phyloP scores from a whole-genome alignment of 2,113 vertebrate species.

The Vulpes vulpes region DNA sequence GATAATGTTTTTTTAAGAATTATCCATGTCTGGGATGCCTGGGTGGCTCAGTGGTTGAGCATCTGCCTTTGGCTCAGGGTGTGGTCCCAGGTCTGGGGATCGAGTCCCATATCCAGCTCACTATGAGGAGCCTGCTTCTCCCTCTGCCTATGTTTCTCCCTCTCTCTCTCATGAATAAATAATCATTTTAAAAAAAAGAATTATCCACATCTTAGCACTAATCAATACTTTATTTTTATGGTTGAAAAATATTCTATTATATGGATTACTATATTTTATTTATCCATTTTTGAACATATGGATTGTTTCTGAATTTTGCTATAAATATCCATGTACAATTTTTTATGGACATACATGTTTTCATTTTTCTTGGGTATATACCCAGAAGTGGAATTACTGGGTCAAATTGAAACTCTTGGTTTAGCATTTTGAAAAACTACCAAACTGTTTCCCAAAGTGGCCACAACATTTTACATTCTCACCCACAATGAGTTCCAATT shows the following conservation, averaged over 20 bases:
- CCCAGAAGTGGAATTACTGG: not conserved
- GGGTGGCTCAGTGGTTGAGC: no score
- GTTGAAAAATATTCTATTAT: not conserved
- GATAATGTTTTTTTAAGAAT: not conserved
- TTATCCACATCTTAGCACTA: not conserved
- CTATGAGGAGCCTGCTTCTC: no score
- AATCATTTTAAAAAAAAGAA: not conserved
- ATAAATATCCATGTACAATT: not conserved
- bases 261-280: not conserved
- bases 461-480: not conserved
- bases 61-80: no score
- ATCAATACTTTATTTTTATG: not conserved
- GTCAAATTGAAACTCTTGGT: not conserved
- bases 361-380: constrained; percentile 33
- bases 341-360: not conserved
- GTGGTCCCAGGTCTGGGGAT: no score
- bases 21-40: not conserved
- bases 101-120: no score
- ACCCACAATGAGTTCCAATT: not conserved
- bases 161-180: no score
- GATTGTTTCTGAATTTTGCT: not conserved
- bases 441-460: not conserved
- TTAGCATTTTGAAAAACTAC: not conserved
- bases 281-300: not conserved
- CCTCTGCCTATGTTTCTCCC: no score